Evolutionary conservation across 2,113 vertebrate genomes (phyloP).

Genomic region (Ifrita kowaldi): DNA sequence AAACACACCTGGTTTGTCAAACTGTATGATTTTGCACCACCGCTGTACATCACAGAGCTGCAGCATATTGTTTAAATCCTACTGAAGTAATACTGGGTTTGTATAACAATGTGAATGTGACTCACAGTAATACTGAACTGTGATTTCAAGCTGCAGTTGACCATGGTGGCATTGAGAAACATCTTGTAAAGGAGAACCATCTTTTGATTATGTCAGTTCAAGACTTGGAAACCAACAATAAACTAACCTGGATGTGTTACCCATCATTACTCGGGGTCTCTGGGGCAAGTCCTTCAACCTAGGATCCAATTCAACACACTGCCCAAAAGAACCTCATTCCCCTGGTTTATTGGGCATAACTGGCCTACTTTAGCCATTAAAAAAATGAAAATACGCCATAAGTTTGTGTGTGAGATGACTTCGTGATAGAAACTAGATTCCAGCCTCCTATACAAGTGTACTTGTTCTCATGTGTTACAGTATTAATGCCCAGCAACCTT

Average conservation of each 20-base stretch:
- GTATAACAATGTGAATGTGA: background rate
- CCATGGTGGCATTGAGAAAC: background rate
- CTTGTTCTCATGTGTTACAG: background rate
- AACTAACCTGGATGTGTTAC: background rate
- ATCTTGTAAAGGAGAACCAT: background rate
- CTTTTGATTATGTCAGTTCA: background rate
- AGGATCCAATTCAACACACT: background rate
- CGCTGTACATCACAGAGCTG: background rate
- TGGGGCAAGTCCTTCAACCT: background rate
- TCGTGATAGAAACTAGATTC: background rate
- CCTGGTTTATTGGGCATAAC: background rate
- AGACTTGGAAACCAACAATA: background rate
- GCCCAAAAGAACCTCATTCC: background rate
- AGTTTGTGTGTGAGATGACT: background rate
- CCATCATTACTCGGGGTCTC: background rate
- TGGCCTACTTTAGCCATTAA: background rate
- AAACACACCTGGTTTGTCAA: background rate
- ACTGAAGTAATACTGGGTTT: background rate
- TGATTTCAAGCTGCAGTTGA: background rate
- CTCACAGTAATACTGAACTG: accelerated
- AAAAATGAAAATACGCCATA: background rate
- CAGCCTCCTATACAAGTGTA: background rate
- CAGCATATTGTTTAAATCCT: background rate
- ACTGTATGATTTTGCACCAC: background rate
- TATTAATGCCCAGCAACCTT: background rate